Base-by-base conservation (phyloP, 2,797 vertebrate species). In the Myotis findleyi region DNA sequence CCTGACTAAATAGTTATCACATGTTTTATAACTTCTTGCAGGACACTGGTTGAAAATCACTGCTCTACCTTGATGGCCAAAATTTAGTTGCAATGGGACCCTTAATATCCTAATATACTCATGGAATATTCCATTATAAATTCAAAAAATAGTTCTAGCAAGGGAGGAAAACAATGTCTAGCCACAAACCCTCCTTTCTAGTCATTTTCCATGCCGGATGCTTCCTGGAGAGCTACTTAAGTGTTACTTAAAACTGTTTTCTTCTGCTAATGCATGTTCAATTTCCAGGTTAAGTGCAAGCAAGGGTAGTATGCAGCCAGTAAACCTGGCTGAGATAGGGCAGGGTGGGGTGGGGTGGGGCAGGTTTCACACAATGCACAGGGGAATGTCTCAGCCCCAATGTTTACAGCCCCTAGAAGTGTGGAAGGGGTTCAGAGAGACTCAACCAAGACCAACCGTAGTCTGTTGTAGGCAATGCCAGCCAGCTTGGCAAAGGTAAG, bases 181-280 rank as follows among this genome's bases (percentile, higher is more conserved):
- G 47, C 53, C 36, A n/a, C 44, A 72, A 59, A 7, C 2, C 18
- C 47, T 66, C 18, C 6, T 79, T 93, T 95, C 66, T 72, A 62
- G 66, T 49, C 44, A 53, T 68, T 84, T 89, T 87, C 38, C 64
- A 47, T 6, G n/a, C 18, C 73, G 41, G 38, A 88, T 76, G 18
- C 8, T 88, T 95, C 55, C 55, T 79, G 38, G 30, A 41, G 21
- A 30, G 6, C 8, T 57, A 69, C 3, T 66, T 71, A 55, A 36
- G 59, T 84, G 72, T 71, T 62, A 51, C n/a, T 91, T 62, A 72
- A 55, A 57, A 44, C 30, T 75, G 16, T 64, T 95, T 87, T 89
- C 14, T 62, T 68, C 33, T 59, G 14, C 8, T 36, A 53, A 27
- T 84, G 10, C 25, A 20, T 57, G 80, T 91, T 62, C 81, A 20